Evolutionary conservation across 1,140 invertebrate genomes (phyloP), one percentile per base, ranked within the genome.

Genomic region (Kradibia gibbosae): DNA sequence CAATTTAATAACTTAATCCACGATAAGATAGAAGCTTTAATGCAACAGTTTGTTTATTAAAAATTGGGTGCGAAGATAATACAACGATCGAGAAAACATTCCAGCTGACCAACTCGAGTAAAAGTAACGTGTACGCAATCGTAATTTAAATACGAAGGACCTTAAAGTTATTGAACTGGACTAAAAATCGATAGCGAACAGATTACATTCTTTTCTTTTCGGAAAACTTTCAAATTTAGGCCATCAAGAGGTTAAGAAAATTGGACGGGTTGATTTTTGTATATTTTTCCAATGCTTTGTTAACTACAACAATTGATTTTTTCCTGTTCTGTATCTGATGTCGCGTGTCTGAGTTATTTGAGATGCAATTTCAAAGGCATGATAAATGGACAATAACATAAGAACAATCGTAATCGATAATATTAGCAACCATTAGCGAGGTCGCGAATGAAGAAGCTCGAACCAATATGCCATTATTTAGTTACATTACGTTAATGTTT

Each of bases 1-100:
- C 28, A 42, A 75, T 28, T 80, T 67, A 53, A 71, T 74, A 50
- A 65, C n/a, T 70, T 75, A 75, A 81, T 75, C 31, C 7, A 36
- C 57, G 70, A 72, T 74, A 80, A 65, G 65, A 74, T 62, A 50
- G 65, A 65, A 22, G 1, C 22, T 53, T 72, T 60, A 53, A 62
- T 73, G 42, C 60, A 73, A 53, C 17, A 36, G 45, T 28, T 11
- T 17, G 25, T 72, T 72, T 72, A 28, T 42, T 15, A 1, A 22
- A 39, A 17, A 67, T 34, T 39, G 34, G 34, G 36, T n/a, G 34
- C 1, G 20, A 20, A n/a, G 62, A 70, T 50, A 53, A 31, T 53
- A 31, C n/a, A 45, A 25, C 8, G 11, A 48, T 25, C 8, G 36
- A 34, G 62, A 65, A 76, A 78, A 67, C 50, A 78, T 67, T 78